Base-by-base conservation (phyloP, 2,797 vertebrate genomes). In the Aythya fuligula region DNA sequence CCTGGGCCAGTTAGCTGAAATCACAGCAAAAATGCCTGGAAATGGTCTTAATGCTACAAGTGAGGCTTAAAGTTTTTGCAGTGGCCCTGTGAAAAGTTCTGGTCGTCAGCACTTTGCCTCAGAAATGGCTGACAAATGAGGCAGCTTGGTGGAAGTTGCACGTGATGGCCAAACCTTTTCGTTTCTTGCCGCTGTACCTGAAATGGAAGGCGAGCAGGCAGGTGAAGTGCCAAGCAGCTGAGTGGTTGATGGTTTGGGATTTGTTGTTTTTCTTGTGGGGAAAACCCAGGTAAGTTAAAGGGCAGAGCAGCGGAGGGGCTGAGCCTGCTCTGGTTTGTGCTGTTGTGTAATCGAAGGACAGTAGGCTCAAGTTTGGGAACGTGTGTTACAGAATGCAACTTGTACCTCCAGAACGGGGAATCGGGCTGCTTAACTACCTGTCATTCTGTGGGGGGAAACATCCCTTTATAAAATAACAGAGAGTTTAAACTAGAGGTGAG, bases 351-450 rank as follows among this genome's bases (percentile, higher is more conserved):
- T 1, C 0, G 1, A 28, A 60, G 57, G 28, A 6, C 1, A 4
- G 2, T 0, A 1, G 65, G 54, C 21, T 66, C 1, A 2, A 11
- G 32, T 4, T 0, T 2, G 38, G 54, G 56, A 24, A 11, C 1
- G 12, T 4, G 18, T 20, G 8, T 32, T 24, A 18, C 16, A 16
- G 43, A 19, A 15, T 22, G n/a, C 6, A 22, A 8, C 17, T 6
- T 1, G 15, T 24, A 13, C 32, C 41, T n/a, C 61, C 45, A 0
- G 39, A 47, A 47, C 24, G 28, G 56, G 32, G 72, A 15, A 13
- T 4, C 10, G 3, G 57, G 20, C 57, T n/a, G n/a, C 21, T 24
- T 22, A 13, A 15, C 22, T 24, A 25, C 21, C 57, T 9, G 12
- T n/a, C 18, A 8, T 5, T 7, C 36, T 34, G 1, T 13, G 1